These are phyloP conservation scores for Diloba caeruleocephala DNA, from an alignment of 2,888 invertebrate species.

Conservation along the genomic window DNA sequence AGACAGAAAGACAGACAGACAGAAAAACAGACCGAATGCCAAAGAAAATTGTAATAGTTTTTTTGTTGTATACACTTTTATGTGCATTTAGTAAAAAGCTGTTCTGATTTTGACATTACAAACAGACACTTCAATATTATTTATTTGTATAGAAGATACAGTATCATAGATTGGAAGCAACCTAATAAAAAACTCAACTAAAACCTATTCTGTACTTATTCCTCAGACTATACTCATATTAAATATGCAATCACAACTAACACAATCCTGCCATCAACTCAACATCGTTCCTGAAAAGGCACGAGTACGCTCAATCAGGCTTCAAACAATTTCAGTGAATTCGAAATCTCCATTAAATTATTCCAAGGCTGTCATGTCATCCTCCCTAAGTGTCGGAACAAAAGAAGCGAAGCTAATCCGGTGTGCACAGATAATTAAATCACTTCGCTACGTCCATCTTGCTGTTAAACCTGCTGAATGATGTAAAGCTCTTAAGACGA, in stretches of 20 bases:
- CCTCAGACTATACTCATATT: neutral
- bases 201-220: too few relatives aligned
- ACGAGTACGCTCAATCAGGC: slow-evolving; percentile 13
- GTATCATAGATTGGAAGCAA: too few relatives aligned
- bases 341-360: slow-evolving; percentile 48
- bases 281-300: neutral
- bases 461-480: slow-evolving; percentile 41
- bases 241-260: too few relatives aligned
- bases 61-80: too few relatives aligned
- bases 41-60: too few relatives aligned
- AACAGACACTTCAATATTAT: too few relatives aligned
- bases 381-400: slow-evolving; percentile 55
- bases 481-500: slow-evolving; percentile 40
- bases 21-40: too few relatives aligned
- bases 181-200: too few relatives aligned
- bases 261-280: neutral
- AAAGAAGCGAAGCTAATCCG: slow-evolving; percentile 64
- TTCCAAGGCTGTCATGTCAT: slow-evolving; percentile 50
- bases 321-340: slow-evolving; percentile 29
- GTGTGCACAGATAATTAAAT: slow-evolving; percentile 69
- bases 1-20: too few relatives aligned
- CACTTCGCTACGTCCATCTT: slow-evolving; percentile 51
- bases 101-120: too few relatives aligned
- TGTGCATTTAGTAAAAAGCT: too few relatives aligned
- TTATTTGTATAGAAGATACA: too few relatives aligned